Evolutionary conservation across 2,113 vertebrate genomes (phyloP).

Genomic region (Halcyon malimbica): DNA sequence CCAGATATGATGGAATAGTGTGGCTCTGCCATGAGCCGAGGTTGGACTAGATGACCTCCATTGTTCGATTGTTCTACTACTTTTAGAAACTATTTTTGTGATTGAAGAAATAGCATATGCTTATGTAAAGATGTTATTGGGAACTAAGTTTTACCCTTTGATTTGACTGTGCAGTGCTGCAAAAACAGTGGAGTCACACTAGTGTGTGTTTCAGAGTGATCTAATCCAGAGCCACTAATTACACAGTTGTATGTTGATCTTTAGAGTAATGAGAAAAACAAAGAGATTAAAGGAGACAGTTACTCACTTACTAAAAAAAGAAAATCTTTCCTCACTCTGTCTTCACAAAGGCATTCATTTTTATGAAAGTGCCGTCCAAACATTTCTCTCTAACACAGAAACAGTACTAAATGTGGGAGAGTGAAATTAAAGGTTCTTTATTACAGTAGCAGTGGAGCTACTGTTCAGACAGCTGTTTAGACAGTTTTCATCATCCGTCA

Average conservation of each 20-base stretch:
- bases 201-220: not conserved
- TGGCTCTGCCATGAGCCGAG: not conserved
- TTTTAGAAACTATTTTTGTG: not conserved
- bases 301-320: slow-evolving; percentile 22
- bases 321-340: slow-evolving; percentile 3
- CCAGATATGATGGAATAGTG: not conserved
- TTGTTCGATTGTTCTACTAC: not conserved
- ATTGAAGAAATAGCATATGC: not conserved
- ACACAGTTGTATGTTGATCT: not conserved
- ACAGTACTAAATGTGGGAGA: not conserved
- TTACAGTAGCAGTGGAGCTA: not conserved
- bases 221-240: slow-evolving; percentile 41
- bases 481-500: not conserved
- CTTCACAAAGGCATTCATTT: not conserved
- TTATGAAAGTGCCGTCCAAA: not conserved
- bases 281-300: slow-evolving; percentile 44
- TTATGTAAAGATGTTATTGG: not conserved
- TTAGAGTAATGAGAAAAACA: slow-evolving; percentile 18
- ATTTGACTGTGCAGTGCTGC: not conserved
- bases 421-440: not conserved
- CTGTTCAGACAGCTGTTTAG: not conserved
- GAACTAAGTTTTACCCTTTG: not conserved
- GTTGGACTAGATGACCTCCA: not conserved
- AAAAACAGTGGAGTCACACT: not conserved
- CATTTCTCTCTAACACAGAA: not conserved